phyloP scores from a whole-genome alignment of 2,113 vertebrate species.

The Thryonomys swinderianus region DNA sequence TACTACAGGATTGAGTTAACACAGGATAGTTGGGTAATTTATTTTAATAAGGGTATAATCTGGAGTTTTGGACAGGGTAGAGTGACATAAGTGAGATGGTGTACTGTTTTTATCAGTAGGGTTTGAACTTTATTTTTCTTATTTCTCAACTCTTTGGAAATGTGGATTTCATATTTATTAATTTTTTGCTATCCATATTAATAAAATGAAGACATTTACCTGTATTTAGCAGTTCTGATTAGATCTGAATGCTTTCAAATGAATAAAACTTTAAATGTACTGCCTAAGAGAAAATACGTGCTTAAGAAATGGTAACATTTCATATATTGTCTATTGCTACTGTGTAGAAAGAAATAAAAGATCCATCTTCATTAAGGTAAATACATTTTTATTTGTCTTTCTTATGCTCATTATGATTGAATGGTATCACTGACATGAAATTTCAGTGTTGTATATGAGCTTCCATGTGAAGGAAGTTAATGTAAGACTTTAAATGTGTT shows the following conservation, averaged over 20 bases:
- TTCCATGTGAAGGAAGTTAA: background rate
- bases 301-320: conserved; percentile 49
- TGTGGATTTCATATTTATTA: background rate
- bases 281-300: background rate
- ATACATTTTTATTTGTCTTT: conserved; percentile 19
- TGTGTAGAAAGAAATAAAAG: background rate
- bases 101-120: background rate
- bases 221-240: background rate
- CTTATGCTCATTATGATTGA: background rate
- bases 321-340: background rate
- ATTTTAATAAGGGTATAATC: background rate
- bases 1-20: background rate
- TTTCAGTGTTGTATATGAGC: background rate
- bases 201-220: background rate
- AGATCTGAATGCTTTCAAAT: background rate
- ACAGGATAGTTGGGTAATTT: background rate
- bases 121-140: background rate
- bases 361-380: conserved; percentile 18
- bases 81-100: background rate
- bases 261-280: conserved; percentile 35
- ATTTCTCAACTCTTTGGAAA: background rate
- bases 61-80: background rate
- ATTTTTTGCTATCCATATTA: conserved; percentile 22
- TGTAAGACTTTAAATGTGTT: background rate
- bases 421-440: background rate